A percentile compares a stretch with the other conserved stretches of the same genome.
Conservation (phyloP, 2,888 invertebrate species). For the Apamea sordens region DNA sequence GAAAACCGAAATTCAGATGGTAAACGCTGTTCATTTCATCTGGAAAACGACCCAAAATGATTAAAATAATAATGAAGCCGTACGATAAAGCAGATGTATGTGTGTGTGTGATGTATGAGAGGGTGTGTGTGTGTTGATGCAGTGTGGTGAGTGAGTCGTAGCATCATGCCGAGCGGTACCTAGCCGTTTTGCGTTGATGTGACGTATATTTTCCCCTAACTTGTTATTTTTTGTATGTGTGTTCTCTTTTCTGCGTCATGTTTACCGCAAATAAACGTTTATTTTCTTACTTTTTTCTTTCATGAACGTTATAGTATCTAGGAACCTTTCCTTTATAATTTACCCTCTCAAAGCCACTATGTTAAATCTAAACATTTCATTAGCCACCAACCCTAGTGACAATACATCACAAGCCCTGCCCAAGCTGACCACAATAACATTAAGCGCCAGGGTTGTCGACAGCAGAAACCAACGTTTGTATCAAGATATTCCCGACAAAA, state of each 20-base stretch:
- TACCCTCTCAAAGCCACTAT: background rate
- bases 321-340: background rate
- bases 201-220: too few relatives aligned
- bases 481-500: constrained; percentile 31
- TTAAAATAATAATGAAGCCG: background rate
- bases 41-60: background rate
- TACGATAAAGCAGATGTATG: background rate
- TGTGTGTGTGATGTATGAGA: too few relatives aligned
- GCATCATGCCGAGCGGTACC: too few relatives aligned
- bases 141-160: too few relatives aligned
- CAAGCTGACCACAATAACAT: constrained; percentile 33
- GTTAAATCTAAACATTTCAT: background rate
- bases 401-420: constrained; percentile 1
- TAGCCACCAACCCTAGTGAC: constrained; percentile 14
- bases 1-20: background rate
- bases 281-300: too few relatives aligned
- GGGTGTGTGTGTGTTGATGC: too few relatives aligned
- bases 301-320: too few relatives aligned
- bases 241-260: too few relatives aligned
- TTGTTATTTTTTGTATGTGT: too few relatives aligned
- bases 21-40: background rate
- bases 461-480: constrained; percentile 37
- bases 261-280: too few relatives aligned
- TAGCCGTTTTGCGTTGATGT: too few relatives aligned
- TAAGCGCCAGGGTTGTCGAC: constrained; percentile 31